A percentile compares a stretch with the other conserved stretches of the same genome.
Evolutionary conservation across 1,140 invertebrate genomes (phyloP).

Genomic region (Drosophila cardini): DNA sequence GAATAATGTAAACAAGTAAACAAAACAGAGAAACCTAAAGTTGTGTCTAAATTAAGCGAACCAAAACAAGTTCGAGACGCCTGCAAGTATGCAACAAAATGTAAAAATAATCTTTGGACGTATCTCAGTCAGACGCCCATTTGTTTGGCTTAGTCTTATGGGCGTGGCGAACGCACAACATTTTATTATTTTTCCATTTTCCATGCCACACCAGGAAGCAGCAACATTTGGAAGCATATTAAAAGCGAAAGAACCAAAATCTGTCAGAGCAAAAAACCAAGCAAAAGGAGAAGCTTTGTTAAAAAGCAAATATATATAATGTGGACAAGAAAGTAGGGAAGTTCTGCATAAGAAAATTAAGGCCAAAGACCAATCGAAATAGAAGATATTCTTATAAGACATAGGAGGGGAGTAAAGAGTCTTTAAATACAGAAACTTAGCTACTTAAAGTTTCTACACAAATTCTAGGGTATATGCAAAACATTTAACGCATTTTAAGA

Average conservation of each 20-base stretch:
- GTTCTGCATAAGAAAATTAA: too few relatives aligned
- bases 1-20: constrained; percentile 5
- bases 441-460: too few relatives aligned
- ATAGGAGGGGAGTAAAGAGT: too few relatives aligned
- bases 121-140: constrained; percentile 8
- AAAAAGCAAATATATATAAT: constrained; percentile 25
- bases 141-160: constrained; percentile 6
- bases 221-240: constrained; percentile 4
- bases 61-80: neutral
- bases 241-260: constrained; percentile 1
- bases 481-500: too few relatives aligned
- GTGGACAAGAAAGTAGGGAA: too few relatives aligned
- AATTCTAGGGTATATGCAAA: too few relatives aligned
- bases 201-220: neutral
- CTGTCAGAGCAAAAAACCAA: constrained; percentile 32
- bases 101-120: constrained; percentile 3
- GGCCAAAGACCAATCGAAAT: too few relatives aligned
- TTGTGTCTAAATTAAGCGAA: neutral
- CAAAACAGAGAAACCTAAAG: constrained; percentile 5
- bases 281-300: constrained; percentile 60
- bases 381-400: too few relatives aligned
- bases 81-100: constrained; percentile 2
- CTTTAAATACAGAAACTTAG: too few relatives aligned
- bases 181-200: constrained; percentile 23
- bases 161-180: neutral